phyloP scores from a whole-genome alignment of 1,140 invertebrate species.

The Plectrocnemia conspersa region DNA sequence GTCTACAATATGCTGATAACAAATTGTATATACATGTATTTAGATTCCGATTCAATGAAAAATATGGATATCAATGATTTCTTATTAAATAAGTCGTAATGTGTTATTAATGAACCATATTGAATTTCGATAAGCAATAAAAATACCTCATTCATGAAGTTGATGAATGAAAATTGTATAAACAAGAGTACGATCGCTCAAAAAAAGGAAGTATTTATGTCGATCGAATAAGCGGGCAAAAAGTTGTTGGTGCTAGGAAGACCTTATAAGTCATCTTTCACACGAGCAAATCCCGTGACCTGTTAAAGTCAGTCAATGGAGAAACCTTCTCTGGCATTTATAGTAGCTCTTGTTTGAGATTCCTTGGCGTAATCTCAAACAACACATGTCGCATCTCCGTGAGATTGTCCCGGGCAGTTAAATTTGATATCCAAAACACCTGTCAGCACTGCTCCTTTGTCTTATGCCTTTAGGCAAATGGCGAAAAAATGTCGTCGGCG shows the following conservation, averaged over 20 bases:
- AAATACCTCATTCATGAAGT: no score
- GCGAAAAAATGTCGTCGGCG: no score
- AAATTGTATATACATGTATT: no score
- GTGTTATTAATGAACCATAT: no score
- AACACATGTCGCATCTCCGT: constrained; percentile 16
- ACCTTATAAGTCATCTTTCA: constrained; percentile 23
- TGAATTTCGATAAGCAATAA: no score
- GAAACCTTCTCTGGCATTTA: not conserved
- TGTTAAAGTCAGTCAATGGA: not conserved
- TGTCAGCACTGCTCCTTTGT: not conserved
- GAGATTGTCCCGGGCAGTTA: not conserved
- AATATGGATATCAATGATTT: no score
- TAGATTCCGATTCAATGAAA: no score
- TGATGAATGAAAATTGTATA: no score
- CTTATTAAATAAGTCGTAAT: no score
- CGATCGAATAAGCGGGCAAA: not conserved
- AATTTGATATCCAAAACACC: not conserved
- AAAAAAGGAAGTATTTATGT: not conserved
- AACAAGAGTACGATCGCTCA: no score
- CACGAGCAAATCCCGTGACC: constrained; percentile 11
- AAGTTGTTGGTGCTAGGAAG: not conserved
- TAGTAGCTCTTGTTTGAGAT: not conserved
- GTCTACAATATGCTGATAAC: no score
- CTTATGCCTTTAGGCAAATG: no score
- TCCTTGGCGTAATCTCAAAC: not conserved